A percentile compares a stretch with the other conserved stretches of the same genome.
Conservation (phyloP, 1,140 invertebrate species). For the Hylaeus anthracinus region DNA sequence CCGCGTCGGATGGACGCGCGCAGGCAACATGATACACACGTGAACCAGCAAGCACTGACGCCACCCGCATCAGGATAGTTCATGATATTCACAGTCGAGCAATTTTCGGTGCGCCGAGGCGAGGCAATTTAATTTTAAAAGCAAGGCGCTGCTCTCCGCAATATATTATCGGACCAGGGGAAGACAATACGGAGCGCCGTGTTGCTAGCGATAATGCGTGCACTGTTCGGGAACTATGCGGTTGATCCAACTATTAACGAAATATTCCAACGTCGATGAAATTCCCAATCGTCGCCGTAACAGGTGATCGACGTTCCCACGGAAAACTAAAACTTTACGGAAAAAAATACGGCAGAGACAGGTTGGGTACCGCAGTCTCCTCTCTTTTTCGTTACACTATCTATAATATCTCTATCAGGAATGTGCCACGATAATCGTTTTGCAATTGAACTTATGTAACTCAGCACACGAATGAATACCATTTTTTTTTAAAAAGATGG, state of each 20-base stretch:
- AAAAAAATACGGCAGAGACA: too few species aligned
- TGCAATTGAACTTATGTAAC: too few species aligned
- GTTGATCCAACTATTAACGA: slow-evolving; percentile 16
- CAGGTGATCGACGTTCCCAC: background rate
- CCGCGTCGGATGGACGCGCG: background rate
- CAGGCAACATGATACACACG: background rate
- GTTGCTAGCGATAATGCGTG: slow-evolving; percentile 18
- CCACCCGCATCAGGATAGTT: slow-evolving; percentile 22
- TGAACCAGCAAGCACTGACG: background rate
- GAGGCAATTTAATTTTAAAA: slow-evolving; percentile 36
- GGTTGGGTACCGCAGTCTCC: too few species aligned
- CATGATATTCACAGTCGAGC: slow-evolving; percentile 41
- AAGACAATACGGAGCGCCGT: slow-evolving; percentile 1
- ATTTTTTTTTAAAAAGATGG: too few species aligned
- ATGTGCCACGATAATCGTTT: too few species aligned
- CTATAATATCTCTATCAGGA: too few species aligned
- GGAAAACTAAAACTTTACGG: background rate
- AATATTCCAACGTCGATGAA: slow-evolving; percentile 4
- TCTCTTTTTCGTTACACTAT: too few species aligned
- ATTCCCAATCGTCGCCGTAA: slow-evolving; percentile 9
- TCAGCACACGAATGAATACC: too few species aligned
- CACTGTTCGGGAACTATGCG: background rate
- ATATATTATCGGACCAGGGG: slow-evolving; percentile 5
- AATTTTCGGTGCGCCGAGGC: slow-evolving; percentile 12
- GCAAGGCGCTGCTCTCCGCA: background rate